Base-by-base conservation (phyloP, 2,888 invertebrate species). In the Polietes domitor region DNA sequence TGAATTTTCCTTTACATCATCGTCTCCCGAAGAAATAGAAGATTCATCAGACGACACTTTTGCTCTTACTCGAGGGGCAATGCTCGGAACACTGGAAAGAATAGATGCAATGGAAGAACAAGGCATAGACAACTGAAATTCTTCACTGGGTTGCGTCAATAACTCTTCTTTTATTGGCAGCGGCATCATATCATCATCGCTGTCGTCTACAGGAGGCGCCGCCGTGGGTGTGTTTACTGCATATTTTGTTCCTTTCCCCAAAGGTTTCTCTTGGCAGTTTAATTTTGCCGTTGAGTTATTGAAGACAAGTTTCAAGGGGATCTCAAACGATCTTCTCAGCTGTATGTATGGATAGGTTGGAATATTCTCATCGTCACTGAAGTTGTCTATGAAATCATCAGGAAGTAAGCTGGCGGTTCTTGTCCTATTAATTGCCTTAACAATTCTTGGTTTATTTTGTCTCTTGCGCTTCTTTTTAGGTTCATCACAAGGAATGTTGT, bases 381-480 rank as follows among this genome's bases (percentile, higher is more conserved):
- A 68, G n/a, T 21, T 43, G n/a, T 68, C 43, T 24, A 68, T 68
- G 43, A 5, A 12, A 0, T 43, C 43, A 1, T 68, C 68, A 7
- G 19, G 9, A 12, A 4, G 2, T 5, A 32, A 37, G n/a, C 12
- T 47, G 47, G 1, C n/a, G n/a, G 3, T 47, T n/a, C n/a, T n/a
- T 2, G 47, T 47, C n/a, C n/a, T n/a, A 47, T 1, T 12, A 47
- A 2, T 12, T 15, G n/a, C 6, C 2, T 47, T 47, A 2, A 15
- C n/a, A n/a, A 12, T 1, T 47, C n/a, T 47, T 2, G 5, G 37
- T 0, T 47, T 72, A 63, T 3, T 10, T 0, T 7, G n/a, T 77
- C 43, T 81, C 10, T 28, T 37, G 0, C 68, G 32, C 26, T 55
- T 81, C n/a, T 53, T 80, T n/a, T 58, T 81, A 9, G 81, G 73